These are phyloP conservation scores for Chymomyza fuscimana DNA, from an alignment of 2,888 invertebrate species.

Conservation along the genomic window DNA sequence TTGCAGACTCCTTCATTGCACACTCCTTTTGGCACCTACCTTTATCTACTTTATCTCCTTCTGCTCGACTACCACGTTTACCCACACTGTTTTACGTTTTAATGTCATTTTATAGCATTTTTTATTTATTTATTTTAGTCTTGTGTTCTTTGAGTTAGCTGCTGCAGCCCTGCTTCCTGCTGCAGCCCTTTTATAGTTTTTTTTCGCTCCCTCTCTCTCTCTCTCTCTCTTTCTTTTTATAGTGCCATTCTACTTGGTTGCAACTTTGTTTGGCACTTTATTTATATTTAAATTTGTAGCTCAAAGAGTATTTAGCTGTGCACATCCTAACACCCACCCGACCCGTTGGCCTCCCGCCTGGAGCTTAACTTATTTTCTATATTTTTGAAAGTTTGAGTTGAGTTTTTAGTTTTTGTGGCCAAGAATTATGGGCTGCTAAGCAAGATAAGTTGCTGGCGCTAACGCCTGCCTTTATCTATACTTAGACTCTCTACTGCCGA, in stretches of 20 bases:
- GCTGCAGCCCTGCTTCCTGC: constrained; percentile 11
- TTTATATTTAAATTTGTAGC: constrained; percentile 72
- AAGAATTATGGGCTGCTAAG: constrained; percentile 44
- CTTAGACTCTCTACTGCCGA: background rate
- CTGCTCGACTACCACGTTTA: constrained; percentile 31
- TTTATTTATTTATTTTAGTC: constrained; percentile 65
- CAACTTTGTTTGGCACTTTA: constrained; percentile 71
- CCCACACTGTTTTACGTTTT: constrained; percentile 50
- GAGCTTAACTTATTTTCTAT: constrained; percentile 56
- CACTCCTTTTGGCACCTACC: constrained; percentile 32
- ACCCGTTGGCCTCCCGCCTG: background rate
- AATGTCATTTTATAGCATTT: constrained; percentile 69
- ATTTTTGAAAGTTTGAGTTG: constrained; percentile 25
- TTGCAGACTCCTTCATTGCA: constrained; percentile 1
- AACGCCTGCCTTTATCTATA: background rate
- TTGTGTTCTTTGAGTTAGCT: constrained; percentile 41
- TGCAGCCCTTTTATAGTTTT: constrained; percentile 18
- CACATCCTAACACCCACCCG: background rate
- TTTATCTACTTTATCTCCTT: constrained; percentile 22
- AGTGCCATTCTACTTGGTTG: constrained; percentile 36
- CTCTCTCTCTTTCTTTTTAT: constrained; percentile 36
- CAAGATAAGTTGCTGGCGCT: constrained; percentile 42
- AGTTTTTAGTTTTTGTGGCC: constrained; percentile 24
- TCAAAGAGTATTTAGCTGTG: constrained; percentile 72
- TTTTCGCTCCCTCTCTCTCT: background rate